Evolutionary conservation across 2,797 vertebrate species (phyloP).

Genomic region (Intellagama lesueurii): DNA sequence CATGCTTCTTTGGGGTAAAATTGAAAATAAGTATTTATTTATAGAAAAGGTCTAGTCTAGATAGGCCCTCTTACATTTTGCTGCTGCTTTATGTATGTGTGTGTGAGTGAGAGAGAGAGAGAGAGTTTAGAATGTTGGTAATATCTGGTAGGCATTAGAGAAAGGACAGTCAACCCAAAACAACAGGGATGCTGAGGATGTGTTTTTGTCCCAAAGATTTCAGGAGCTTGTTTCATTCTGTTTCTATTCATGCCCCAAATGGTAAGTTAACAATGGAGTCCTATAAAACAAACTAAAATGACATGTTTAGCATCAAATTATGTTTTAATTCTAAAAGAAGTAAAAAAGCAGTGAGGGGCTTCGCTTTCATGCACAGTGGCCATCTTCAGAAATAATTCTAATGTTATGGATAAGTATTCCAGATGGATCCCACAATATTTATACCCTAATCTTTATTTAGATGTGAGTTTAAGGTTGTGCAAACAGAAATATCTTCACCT

Average conservation of each 20-base stretch:
- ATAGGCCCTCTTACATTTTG: slow-evolving; percentile 46
- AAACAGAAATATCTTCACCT: background rate
- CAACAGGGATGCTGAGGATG: slow-evolving; percentile 56
- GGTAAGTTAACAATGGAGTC: slow-evolving; percentile 70
- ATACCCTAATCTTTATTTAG: background rate
- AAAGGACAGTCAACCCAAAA: slow-evolving; percentile 66
- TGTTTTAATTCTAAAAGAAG: background rate
- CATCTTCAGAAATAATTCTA: background rate
- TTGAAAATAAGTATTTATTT: slow-evolving; percentile 63
- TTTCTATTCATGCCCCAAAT: slow-evolving; percentile 61
- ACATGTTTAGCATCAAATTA: background rate
- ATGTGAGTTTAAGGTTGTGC: background rate
- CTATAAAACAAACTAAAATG: slow-evolving; percentile 46
- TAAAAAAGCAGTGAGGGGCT: background rate
- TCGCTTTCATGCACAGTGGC: too few relatives aligned
- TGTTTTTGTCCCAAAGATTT: slow-evolving; percentile 71
- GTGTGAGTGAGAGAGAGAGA: background rate
- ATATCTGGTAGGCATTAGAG: slow-evolving; percentile 49
- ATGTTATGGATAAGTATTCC: background rate
- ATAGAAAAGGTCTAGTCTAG: slow-evolving; percentile 52
- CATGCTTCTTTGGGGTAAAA: slow-evolving; percentile 86
- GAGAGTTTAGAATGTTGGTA: slow-evolving; percentile 32
- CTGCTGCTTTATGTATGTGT: slow-evolving; percentile 42
- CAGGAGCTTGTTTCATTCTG: slow-evolving; percentile 69
- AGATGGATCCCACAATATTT: background rate